phyloP scores from a whole-genome alignment of 2,888 invertebrate genomes.

The Apotomis betuletana region DNA sequence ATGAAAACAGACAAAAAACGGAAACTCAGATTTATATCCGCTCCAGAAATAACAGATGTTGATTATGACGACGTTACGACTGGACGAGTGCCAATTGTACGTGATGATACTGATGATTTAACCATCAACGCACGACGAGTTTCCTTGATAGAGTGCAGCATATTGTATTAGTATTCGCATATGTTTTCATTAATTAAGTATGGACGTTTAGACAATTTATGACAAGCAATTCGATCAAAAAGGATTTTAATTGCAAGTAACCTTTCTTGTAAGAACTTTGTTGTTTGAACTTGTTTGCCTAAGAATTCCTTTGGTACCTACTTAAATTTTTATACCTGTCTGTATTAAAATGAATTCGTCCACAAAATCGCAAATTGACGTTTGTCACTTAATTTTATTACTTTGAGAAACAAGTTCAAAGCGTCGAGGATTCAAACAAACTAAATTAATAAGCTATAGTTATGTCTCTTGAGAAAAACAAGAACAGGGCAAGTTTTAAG shows the following conservation, averaged over 20 bases:
- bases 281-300: not conserved
- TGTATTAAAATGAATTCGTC: not conserved
- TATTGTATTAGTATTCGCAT: not conserved
- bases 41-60: slow-evolving; percentile 38
- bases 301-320: not conserved
- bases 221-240: not conserved
- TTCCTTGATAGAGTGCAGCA: slow-evolving; percentile 12
- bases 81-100: slow-evolving; percentile 36
- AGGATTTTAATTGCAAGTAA: not conserved
- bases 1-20: slow-evolving; percentile 16
- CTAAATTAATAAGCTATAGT: not conserved
- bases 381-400: not conserved
- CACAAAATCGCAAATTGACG: not conserved
- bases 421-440: not conserved
- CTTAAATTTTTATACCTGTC: not conserved
- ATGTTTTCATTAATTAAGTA: not conserved
- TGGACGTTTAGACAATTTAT: not conserved
- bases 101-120: slow-evolving; percentile 34
- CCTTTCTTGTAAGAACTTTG: not conserved
- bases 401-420: not conserved
- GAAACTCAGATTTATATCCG: slow-evolving; percentile 25
- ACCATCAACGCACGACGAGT: slow-evolving; percentile 26
- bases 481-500: not conserved
- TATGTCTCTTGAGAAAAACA: slow-evolving; percentile 6
- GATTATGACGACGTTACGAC: slow-evolving; percentile 31